Evolutionary conservation across 1,140 invertebrate genomes (phyloP), one percentile per base, ranked within the genome.

Genomic region (Drosophila saltans): DNA sequence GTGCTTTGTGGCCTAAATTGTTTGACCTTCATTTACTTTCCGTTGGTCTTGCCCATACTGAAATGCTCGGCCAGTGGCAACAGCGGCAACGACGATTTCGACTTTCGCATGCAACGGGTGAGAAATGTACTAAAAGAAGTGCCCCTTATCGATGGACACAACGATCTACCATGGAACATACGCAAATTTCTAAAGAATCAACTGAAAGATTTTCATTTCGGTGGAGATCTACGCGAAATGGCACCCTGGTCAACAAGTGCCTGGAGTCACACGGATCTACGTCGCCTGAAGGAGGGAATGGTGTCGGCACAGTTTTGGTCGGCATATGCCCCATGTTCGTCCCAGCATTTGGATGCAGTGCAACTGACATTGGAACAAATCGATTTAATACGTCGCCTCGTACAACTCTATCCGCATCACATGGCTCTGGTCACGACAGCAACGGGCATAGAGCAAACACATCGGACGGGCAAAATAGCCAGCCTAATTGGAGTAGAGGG

Each of bases 271-370:
- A 97, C 96, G 0, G 96, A 97, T 80, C 92, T 97, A 43, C 94
- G 94, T 0, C 93, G 96, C n/a, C 92, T 97, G 45, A 94, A 94
- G 30, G 93, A 95, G 70, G 96, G 96, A 59, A 95, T 95, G 94
- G 96, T 96, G 55, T 95, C 95, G n/a, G 96, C 81, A 2, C 93
- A 98, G 96, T 97, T 98, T 92, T 98, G 97, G 97, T 96, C 96
- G 43, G 96, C 96, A 58, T 98, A 97, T 93, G 96, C 96, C 52
- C 95, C 96, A 4, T 98, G 97, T 92, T 95, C 95, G 63, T 95
- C 96, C n/a, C 96, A 97, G 88, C 95, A 96, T 90, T 94, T 96
- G 81, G 97, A 98, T 91, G 96, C 97, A 5, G 96, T 97, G 41
- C 96, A 97, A 86, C 93, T 97, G 81, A 96, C 96, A 9, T 93